These are phyloP conservation scores for Spilogale gracilis DNA, from an alignment of 2,113 vertebrate genomes.

Conservation along the genomic window DNA sequence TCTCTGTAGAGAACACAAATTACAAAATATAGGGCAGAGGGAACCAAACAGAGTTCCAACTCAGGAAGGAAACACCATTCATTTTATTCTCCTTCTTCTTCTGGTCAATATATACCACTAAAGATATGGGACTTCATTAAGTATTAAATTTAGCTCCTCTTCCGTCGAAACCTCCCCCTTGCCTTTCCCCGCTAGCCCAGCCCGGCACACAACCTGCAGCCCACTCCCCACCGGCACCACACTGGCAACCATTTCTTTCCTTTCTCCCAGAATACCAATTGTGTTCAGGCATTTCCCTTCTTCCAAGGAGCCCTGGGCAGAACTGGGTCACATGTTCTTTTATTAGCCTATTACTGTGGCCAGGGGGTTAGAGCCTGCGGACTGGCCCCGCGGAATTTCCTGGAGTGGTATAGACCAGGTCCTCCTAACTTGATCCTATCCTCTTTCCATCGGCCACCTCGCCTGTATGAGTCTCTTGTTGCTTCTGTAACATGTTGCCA, in stretches of 20 bases:
- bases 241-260: not conserved
- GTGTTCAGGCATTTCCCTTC: not conserved
- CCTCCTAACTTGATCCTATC: not conserved
- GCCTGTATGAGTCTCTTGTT: not conserved
- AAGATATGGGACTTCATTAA: not conserved
- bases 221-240: not conserved
- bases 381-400: not conserved
- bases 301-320: not conserved
- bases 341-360: not conserved
- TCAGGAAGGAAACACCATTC: slow-evolving; percentile 26
- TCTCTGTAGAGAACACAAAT: not conserved
- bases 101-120: not conserved
- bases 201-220: not conserved
- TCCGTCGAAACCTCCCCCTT: not conserved
- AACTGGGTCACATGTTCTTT: not conserved
- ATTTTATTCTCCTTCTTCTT: not conserved
- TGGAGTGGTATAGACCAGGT: not conserved
- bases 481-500: not conserved
- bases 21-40: slow-evolving; percentile 48
- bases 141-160: not conserved
- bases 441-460: not conserved
- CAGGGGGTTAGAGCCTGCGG: not conserved
- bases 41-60: not conserved
- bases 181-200: not conserved
- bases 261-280: not conserved